Base-by-base conservation (phyloP, 2,797 vertebrate genomes). In the Enteromius paludinosus region DNA sequence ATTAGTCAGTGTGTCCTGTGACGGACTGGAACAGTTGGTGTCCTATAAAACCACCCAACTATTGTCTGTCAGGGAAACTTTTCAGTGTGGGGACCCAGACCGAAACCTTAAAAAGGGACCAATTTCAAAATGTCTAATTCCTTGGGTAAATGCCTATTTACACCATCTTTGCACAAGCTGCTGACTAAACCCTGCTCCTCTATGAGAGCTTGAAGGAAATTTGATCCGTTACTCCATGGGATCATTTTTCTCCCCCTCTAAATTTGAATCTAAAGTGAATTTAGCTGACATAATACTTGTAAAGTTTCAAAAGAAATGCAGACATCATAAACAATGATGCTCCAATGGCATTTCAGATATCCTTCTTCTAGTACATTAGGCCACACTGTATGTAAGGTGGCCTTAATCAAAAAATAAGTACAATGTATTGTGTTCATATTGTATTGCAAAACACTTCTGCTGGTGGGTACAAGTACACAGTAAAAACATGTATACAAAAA, bases 1-100 rank as follows among this genome's bases (percentile, higher is more conserved):
- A 87, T 92, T 91, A 92, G 85, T 93, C 93, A 93, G 82, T 43
- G 84, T 18, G 38, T 85, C 87, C 88, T 88, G 89, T 87, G 89
- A 89, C n/a, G 76, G 64, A 85, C 84, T 87, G 89, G 89, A 87
- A 86, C 85, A 85, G 30, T 64, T 65, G 35, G 20, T 56, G 64
- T 81, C 75, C 43, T 66, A 84, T 38, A 75, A 85, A 86, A 89
- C 18, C 82, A 87, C 85, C 80, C 89, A 83, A 85, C 88, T 84
- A 78, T 4, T 64, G 82, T 84, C 81, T 35, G 33, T 54, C 23
- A 76, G 38, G 62, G 78, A 62, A 85, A 80, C 62, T 23, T 47
- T 76, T 73, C 70, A 65, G 76, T 30, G 41, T 47, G 54, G 8
- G 30, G 25, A 43, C 47, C 35, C 43, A 18, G 38, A 65, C 49